Evolutionary conservation across 2,888 invertebrate species (phyloP), one percentile per base, ranked within the genome.

Genomic region (Lissonota sp.): DNA sequence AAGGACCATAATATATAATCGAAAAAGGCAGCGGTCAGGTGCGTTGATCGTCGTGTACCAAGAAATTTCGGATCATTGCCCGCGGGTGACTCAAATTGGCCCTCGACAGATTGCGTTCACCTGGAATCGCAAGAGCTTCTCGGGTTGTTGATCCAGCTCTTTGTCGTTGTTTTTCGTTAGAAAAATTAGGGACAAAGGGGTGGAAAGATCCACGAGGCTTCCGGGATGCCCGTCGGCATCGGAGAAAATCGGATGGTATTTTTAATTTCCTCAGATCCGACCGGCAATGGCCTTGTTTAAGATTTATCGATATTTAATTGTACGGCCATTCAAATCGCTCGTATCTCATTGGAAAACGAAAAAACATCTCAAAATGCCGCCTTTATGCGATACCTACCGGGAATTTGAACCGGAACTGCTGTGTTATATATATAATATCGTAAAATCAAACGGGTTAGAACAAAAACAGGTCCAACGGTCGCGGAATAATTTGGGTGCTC

Each of bases 251-350:
- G 26, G 26, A 26, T 26, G 26, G 3, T 26, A 26, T 26, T 26
- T 26, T 26, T 26, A 26, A 26, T 26, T 26, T 26, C 26, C 26
- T 26, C 26, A 26, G 26, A 26, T 26, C 26, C 26, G 26, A 1
- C 26, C 26, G 26, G 26, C 26, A 26, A 40, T 60, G 69, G 63
- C 70, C 74, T 70, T 70, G 79, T 74, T 79, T 57, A 42, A 60
- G 46, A 74, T 74, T 70, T 70, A 64, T 74, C 46, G 69, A 69
- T 57, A 26, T 40, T 46, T 44, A 7, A 5, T 49, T 57, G 46
- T 57, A 26, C 1, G 26, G 26, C 26, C 26, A 26, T 26, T 26
- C 26, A 26, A 26, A 26, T 26, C 26, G 26, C 26, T 60, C 51
- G 55, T 58, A 16, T 67, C 55, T 67, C 62, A 58, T 64, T 57